These are phyloP conservation scores for Chaetorhynchus papuensis DNA, from an alignment of 2,113 vertebrate genomes.

Conservation along the genomic window DNA sequence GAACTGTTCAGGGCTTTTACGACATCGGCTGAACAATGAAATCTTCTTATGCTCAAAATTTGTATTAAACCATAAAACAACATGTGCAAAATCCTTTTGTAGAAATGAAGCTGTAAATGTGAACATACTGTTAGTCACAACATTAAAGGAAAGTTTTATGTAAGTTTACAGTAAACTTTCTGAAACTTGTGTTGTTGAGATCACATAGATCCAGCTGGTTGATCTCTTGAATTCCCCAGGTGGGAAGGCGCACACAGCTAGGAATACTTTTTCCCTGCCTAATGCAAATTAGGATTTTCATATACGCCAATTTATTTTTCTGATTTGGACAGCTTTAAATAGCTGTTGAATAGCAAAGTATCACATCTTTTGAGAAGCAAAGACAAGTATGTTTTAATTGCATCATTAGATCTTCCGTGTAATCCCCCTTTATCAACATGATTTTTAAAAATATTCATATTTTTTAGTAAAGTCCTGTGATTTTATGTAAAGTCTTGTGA, in stretches of 20 bases:
- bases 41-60: constrained; percentile 21
- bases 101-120: constrained; percentile 20
- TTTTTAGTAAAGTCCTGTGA: background rate
- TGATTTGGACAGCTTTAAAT: constrained; percentile 18
- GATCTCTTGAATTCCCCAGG: background rate
- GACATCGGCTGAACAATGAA: constrained; percentile 48
- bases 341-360: constrained; percentile 9
- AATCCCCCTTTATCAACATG: background rate
- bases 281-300: background rate
- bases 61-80: constrained; percentile 21
- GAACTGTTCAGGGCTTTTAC: constrained; percentile 74
- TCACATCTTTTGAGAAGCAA: constrained; percentile 16
- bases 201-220: background rate
- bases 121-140: constrained; percentile 46
- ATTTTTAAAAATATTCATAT: background rate
- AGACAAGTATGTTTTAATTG: background rate
- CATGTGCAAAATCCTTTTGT: constrained; percentile 9
- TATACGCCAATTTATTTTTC: background rate
- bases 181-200: background rate
- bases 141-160: constrained; percentile 34
- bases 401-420: background rate
- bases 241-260: background rate
- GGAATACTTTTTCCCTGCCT: background rate
- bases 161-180: background rate
- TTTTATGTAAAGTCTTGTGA: background rate